Conservation (phyloP, 1,140 invertebrate species). For the Drosophila nigromelanica region DNA sequence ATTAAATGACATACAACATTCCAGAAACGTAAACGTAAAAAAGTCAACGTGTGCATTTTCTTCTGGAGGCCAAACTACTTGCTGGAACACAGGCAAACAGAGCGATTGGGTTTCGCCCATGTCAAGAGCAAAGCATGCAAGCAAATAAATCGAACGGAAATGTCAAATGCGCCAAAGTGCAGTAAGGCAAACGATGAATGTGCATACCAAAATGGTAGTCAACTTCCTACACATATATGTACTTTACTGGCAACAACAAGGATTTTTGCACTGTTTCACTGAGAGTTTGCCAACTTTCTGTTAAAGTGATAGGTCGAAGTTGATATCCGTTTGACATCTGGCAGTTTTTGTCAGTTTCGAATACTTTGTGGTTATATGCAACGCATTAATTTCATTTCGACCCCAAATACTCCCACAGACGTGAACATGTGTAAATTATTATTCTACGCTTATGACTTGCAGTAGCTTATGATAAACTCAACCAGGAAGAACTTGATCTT, state of each 20-base stretch:
- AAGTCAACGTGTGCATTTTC: conserved; percentile 6
- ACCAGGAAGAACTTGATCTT: no score
- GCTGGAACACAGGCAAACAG: not conserved
- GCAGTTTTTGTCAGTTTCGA: conserved; percentile 12
- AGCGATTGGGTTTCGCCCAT: conserved; percentile 30
- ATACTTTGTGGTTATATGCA: conserved; percentile 50
- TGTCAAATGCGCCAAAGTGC: conserved; percentile 81
- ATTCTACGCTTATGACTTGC: no score
- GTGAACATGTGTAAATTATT: no score
- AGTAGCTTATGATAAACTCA: no score
- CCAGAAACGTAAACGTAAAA: not conserved
- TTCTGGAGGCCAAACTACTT: conserved; percentile 1
- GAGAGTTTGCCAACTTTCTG: conserved; percentile 20
- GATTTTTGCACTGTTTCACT: conserved; percentile 13
- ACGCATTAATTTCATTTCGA: conserved; percentile 59
- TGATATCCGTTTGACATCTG: conserved; percentile 49
- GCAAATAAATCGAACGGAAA: conserved; percentile 83
- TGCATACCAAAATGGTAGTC: conserved; percentile 54
- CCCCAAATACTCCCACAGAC: not conserved
- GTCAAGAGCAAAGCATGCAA: conserved; percentile 43
- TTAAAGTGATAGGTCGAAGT: conserved; percentile 26
- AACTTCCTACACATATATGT: conserved; percentile 17
- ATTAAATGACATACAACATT: conserved; percentile 59
- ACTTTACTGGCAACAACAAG: not conserved
- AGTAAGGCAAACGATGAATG: conserved; percentile 59